Conservation (phyloP, 2,888 invertebrate species). For the Drosophila seclusa region DNA sequence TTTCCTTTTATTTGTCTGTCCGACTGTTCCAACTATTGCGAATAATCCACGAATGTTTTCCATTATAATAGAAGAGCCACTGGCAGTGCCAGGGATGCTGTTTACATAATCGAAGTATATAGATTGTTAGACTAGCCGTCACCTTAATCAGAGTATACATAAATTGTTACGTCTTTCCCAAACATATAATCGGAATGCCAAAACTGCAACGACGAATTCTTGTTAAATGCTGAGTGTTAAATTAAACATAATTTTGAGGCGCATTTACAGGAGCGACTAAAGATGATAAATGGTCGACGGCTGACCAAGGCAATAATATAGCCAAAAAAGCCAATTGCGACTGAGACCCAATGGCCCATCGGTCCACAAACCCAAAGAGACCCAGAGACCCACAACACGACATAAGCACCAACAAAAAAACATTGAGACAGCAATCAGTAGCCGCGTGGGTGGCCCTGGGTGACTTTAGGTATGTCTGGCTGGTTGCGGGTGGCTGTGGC, state of each 20-base stretch:
- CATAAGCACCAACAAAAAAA: slow-evolving; percentile 10
- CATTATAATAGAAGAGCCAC: background rate
- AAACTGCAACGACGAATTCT: background rate
- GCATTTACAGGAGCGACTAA: slow-evolving; percentile 62
- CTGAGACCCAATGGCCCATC: slow-evolving; percentile 18
- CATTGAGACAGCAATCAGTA: slow-evolving; percentile 54
- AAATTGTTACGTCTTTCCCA: background rate
- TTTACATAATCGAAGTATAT: background rate
- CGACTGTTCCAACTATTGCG: background rate
- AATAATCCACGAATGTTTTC: too few relatives aligned
- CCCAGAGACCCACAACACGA: slow-evolving; percentile 4
- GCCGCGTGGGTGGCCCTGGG: slow-evolving; percentile 36
- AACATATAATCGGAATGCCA: background rate
- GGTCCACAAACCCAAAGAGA: slow-evolving; percentile 11
- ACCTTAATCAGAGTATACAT: background rate
- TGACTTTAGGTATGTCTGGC: background rate
- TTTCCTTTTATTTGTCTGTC: background rate
- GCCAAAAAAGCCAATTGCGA: slow-evolving; percentile 46
- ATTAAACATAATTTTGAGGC: slow-evolving; percentile 63
- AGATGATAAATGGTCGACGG: slow-evolving; percentile 67
- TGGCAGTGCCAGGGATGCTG: background rate
- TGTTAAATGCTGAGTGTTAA: slow-evolving; percentile 50
- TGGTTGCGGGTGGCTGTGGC: slow-evolving; percentile 6
- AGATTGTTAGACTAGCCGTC: background rate
- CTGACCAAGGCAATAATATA: slow-evolving; percentile 42